Base-by-base conservation (phyloP, 1,140 invertebrate species). In the Cylas formicarius region DNA sequence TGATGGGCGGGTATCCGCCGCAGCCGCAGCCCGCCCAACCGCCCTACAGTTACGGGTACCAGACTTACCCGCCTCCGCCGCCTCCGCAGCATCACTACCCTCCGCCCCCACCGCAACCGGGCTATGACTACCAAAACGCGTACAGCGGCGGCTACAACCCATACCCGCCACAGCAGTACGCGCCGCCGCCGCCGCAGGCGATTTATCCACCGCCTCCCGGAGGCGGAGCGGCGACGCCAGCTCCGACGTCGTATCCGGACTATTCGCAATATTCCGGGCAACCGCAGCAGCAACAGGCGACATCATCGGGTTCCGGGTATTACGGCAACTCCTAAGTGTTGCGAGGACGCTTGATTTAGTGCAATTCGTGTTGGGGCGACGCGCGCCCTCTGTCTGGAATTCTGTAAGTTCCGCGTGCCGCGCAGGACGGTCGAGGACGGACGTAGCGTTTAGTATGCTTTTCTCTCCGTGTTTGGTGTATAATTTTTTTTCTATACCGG, bases 81-180 rank as follows among this genome's bases (percentile, higher is more conserved):
- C 54, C 52, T n/a, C 50, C 52, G 1, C 57, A 57, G 21, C 55
- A 46, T 31, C 56, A 56, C 23, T 56, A 57, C 45, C 53, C 53
- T 10, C 41, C 58, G 17, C 56, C 56, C 16, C 58, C 58, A 26
- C 51, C 59, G 11, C 54, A 59, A 26, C 48, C 52, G 7, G 52
- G 48, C 3, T 56, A 57, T 36, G 44, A 57, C 24, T 52, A 55
- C 27, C 55, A 43, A 44, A 47, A 32, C 50, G 57, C 42, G 38
- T 53, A 4, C 71, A 72, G 58, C 69, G 69, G 0, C n/a, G 66
- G 68, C 23, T 61, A 61, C 26, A 41, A 58, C 22, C 58, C 57
- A 13, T 74, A 72, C 50, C 67, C 68, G n/a, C 69, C 62, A 17
- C 69, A 71, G 10, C 73, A 74, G 56, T 67, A 71, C 0, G 67